Evolutionary conservation across 2,888 invertebrate genomes (phyloP), one percentile per base, ranked within the genome.

Genomic region (Chironomus riparius): DNA sequence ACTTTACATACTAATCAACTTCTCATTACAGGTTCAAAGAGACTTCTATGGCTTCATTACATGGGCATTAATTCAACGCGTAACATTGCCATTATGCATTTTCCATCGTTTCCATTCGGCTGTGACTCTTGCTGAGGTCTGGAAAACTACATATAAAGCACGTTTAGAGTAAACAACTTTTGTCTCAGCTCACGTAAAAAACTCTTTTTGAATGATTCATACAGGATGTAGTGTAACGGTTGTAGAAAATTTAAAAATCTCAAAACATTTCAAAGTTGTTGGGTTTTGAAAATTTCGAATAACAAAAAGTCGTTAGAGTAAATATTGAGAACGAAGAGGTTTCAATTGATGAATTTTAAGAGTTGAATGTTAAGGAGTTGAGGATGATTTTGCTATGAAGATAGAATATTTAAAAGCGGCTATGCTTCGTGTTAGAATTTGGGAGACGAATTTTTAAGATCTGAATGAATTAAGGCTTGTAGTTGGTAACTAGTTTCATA

Each of bases 31-130:
- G 87, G 89, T 91, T 78, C 93, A 95, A 87, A 87, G 95, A 81
- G 92, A 94, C 80, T 95, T 96, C 86, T 97, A 96, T 83, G 97
- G 97, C 76, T 93, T 92, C 83, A 89, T 95, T 78, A 92, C 96
- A 78, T 97, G 97, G 97, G 92, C 95, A 75, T 90, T 97, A 79
- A 92, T 97, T 70, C 94, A 95, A 84, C 92, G 96, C 81, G 90
- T 96, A 81, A 95, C 95, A 80, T 87, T 97, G 79, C 97, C 97
- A 56, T 89, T 97, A 79, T 95, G 95, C 87, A 97, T 97, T 83
- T 97, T 97, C 89, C 97, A 96, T 85, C 92, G 96, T 80, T 96
- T 96, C 89, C 95, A 96, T 85, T 95, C 95, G 77, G 94, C 95
- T 38, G 95, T 96, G 47, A 94, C 95, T 86, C 89, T 96, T 79